phyloP scores from a whole-genome alignment of 2,113 vertebrate genomes.

The Noturus placidus region DNA sequence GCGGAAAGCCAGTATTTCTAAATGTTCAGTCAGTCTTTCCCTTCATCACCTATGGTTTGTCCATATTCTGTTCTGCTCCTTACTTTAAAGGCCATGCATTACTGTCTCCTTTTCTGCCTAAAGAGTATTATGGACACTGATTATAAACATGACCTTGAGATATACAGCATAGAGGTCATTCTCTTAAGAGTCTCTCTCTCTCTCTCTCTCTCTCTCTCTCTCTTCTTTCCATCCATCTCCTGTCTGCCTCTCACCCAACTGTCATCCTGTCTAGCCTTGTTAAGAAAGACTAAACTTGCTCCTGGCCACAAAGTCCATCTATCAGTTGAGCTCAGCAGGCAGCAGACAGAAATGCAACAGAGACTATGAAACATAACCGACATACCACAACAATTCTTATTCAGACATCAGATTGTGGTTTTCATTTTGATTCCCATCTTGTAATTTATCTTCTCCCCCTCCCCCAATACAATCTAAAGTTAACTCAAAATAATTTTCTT shows the following conservation, averaged over 20 bases:
- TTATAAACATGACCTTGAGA: conserved; percentile 69
- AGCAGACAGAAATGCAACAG: neutral
- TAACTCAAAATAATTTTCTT: neutral
- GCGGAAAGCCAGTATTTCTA: no score
- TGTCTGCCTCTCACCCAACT: conserved; percentile 8
- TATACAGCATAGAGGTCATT: conserved; percentile 2
- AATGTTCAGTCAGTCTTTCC: neutral
- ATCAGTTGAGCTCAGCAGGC: conserved; percentile 15
- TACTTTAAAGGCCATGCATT: neutral
- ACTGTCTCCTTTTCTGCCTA: conserved; percentile 9
- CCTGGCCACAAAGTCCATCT: neutral
- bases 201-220: conserved; percentile 5
- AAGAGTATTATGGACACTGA: conserved; percentile 44
- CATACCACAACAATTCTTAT: neutral
- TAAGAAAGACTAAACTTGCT: neutral
- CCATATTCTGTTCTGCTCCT: neutral
- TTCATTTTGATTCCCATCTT: neutral
- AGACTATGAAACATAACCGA: neutral
- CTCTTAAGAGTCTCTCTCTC: neutral
- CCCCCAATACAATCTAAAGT: neutral
- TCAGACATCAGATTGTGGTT: neutral
- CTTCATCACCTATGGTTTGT: neutral
- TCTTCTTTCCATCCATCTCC: conserved; percentile 1
- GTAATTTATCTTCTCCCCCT: neutral
- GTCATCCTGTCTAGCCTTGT: neutral